A percentile compares a stretch with the other conserved stretches of the same genome.
These are phyloP conservation scores for Netelia fuscicornis DNA, from an alignment of 2,888 invertebrate genomes.

Conservation along the genomic window DNA sequence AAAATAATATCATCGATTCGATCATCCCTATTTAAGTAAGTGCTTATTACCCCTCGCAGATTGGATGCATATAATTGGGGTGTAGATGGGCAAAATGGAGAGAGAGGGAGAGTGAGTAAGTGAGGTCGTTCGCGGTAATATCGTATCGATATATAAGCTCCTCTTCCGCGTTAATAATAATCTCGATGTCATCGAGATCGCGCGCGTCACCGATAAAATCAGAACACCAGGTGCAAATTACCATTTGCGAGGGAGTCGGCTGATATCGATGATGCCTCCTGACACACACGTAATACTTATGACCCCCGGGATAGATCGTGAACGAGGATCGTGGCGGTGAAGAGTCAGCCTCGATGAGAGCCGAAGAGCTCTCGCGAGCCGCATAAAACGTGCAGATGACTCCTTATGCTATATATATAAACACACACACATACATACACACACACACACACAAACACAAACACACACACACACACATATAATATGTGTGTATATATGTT, in stretches of 20 bases:
- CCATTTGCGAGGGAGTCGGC: slow-evolving; percentile 72
- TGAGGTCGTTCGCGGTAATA: not conserved
- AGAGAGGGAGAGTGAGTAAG: too few species aligned
- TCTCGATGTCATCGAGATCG: slow-evolving; percentile 57
- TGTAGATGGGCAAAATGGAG: too few species aligned
- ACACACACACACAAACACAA: too few species aligned
- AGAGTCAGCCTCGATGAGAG: slow-evolving; percentile 9
- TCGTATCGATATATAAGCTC: not conserved
- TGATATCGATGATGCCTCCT: slow-evolving; percentile 57
- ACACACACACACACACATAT: too few species aligned
- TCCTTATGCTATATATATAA: not conserved
- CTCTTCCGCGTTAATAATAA: slow-evolving; percentile 18
- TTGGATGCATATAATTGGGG: not conserved
- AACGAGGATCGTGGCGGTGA: slow-evolving; percentile 1
- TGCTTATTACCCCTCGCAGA: not conserved
- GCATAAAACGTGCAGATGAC: slow-evolving; percentile 46
- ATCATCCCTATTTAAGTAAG: slow-evolving; percentile 25
- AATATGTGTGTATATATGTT: too few species aligned
- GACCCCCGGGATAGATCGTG: slow-evolving; percentile 15
- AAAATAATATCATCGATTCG: slow-evolving; percentile 3
- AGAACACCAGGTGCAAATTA: slow-evolving; percentile 81
- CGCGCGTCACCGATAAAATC: slow-evolving; percentile 78
- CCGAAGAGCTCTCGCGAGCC: slow-evolving; percentile 11
- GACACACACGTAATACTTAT: slow-evolving; percentile 25
- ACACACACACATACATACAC: not conserved